Base-by-base conservation (phyloP, 2,113 vertebrate species). In the Chloebia gouldiae region DNA sequence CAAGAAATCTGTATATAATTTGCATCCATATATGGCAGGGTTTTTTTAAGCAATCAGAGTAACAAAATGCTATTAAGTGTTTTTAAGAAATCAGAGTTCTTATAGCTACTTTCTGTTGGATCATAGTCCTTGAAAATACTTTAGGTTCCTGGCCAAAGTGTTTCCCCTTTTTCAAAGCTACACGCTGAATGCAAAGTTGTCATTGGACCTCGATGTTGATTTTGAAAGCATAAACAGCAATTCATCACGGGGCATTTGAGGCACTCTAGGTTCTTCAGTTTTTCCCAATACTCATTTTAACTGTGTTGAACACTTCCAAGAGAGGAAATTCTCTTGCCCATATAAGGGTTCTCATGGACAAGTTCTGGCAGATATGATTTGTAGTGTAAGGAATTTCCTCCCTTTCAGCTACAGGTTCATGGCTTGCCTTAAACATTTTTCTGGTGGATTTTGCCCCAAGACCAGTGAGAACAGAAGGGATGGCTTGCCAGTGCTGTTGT, bases 121-220 rank as follows among this genome's bases (percentile, higher is more conserved):
- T 80, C 49, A 56, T 63, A 83, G 44, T 82, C 24, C 51, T 89
- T 85, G 12, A 89, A 93, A 82, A 28, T 86, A 83, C 75, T 91
- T 70, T 53, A 56, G 22, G 31, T 96, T 97, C 28, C 63, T 92
- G 76, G 72, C 37, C 39, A 17, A 78, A 95, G 40, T 10, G 73
- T 63, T 94, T 87, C n/a, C n/a, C 37, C 30, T 68, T 90, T 94
- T 89, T 78, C 77, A 94, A 88, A 95, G 91, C 57, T 59, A 39
- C 63, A 31, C 39, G 85, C 10, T 2, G 10, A 91, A 15, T 44
- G 49, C 45, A 66, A 54, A 84, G 33, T 50, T 71, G 78, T 88
- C 76, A 25, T 31, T 77, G 40, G 61, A 80, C 44, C 54, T 87
- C 9, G 19, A 27, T 66, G 81, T 61, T 75, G 44, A 87, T 93